Evolutionary conservation across 1,140 invertebrate genomes (phyloP).

Genomic region (Hyles vespertilio): DNA sequence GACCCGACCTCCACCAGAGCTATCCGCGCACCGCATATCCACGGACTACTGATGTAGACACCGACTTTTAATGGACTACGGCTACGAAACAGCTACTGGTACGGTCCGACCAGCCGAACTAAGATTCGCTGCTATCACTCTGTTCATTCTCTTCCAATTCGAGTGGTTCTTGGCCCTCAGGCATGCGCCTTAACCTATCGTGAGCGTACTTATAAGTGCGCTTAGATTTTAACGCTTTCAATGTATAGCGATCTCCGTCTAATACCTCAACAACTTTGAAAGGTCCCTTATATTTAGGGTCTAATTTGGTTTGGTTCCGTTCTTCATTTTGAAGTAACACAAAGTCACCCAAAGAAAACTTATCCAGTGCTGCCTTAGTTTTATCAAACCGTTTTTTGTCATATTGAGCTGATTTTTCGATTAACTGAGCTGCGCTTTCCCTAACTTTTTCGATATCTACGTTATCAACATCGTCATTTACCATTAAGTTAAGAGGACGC

Average conservation of each 20-base stretch:
- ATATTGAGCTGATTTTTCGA: slow-evolving; percentile 7
- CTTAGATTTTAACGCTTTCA: slow-evolving; percentile 14
- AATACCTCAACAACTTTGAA: slow-evolving; percentile 21
- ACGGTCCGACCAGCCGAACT: slow-evolving; percentile 14
- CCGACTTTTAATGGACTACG: too few species aligned
- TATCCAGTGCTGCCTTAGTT: slow-evolving; percentile 9
- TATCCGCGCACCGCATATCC: too few species aligned
- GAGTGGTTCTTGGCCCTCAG: slow-evolving; percentile 4
- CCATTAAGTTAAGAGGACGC: slow-evolving; percentile 16
- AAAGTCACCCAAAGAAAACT: slow-evolving; percentile 20
- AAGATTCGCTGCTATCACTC: neutral
- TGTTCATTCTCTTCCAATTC: neutral
- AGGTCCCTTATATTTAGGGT: slow-evolving; percentile 20
- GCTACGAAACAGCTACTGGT: slow-evolving; percentile 26
- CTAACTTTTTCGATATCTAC: slow-evolving; percentile 1
- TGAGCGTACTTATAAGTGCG: slow-evolving; percentile 23
- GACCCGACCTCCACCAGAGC: too few species aligned
- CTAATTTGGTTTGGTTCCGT: slow-evolving; percentile 20
- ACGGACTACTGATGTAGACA: too few species aligned
- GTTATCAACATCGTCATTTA: neutral
- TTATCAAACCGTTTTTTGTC: slow-evolving; percentile 17
- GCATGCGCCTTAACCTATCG: slow-evolving; percentile 11
- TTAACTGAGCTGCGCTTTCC: neutral
- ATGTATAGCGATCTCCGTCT: slow-evolving; percentile 15
- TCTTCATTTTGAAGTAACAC: slow-evolving; percentile 24